Base-by-base conservation (phyloP, 1,140 invertebrate species). In the Phenacoccus solenopsis region DNA sequence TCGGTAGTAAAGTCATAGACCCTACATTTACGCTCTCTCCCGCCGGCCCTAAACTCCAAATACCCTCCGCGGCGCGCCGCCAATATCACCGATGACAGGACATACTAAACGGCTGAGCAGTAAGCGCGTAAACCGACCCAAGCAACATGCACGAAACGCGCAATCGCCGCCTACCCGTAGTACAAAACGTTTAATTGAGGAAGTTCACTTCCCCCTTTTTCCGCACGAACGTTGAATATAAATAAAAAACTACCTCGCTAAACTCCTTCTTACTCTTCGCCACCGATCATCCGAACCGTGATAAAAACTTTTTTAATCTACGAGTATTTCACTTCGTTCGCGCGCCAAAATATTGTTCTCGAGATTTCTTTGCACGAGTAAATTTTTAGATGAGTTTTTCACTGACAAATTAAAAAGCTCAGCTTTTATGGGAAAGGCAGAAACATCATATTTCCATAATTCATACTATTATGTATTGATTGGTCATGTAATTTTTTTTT, bases 141-240 rank as follows among this genome's bases (percentile, higher is more conserved):
- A 49, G 38, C 38, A 49, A 49, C 20, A 49, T 32, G 13, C 16
- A 49, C 38, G n/a, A n/a, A 49, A 10, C 20, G 38, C 38, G 38
- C 38, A 49, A 49, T 49, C 38, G 38, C 38, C 38, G 38, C 38
- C 38, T 16, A 49, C 38, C 38, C 16, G 13, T n/a, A 2, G 38
- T n/a, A 49, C 38, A 49, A 49, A 49, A 49, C 38, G 38, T n/a
- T 49, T 49, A 49, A 49, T 49, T 49, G 38, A 49, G 38, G 38
- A 49, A 49, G 38, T 49, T 49, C 38, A 49, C 13, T 49, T 49
- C 38, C 38, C 38, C 38, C 38, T 49, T 49, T 49, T 49, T 49
- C 38, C 38, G 38, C 12, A 49, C 38, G 38, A 49, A 49, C 12
- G 38, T 49, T 49, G 38, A 49, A 49, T 49, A 16, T 49, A 49